Evolutionary conservation across 2,888 invertebrate genomes (phyloP).

Genomic region (Orthonevra nobilis): DNA sequence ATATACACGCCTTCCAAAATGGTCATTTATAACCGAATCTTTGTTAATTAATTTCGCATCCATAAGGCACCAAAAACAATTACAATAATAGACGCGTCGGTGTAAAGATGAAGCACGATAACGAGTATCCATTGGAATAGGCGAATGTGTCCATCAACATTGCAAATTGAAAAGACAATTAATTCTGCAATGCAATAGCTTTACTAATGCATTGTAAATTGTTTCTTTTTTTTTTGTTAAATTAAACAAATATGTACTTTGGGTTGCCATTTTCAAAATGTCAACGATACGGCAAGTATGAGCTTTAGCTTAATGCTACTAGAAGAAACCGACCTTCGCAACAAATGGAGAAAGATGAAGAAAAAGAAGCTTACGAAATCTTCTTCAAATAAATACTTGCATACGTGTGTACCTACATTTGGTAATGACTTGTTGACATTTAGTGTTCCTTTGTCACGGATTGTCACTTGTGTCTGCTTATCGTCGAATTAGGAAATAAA

Average conservation of each 20-base stretch:
- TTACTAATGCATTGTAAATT: background rate
- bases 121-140: too few species aligned
- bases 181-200: background rate
- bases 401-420: too few species aligned
- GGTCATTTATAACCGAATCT: too few species aligned
- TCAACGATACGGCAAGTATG: background rate
- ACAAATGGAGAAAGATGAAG: constrained; percentile 1
- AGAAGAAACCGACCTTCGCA: background rate
- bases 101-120: too few species aligned
- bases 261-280: constrained; percentile 1
- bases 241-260: background rate
- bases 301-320: background rate
- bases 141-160: background rate
- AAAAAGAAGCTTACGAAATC: background rate
- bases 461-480: too few species aligned
- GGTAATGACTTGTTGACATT: constrained; percentile 5
- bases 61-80: too few species aligned
- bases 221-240: background rate
- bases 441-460: background rate
- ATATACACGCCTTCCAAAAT: too few species aligned
- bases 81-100: too few species aligned
- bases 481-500: background rate
- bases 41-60: too few species aligned
- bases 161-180: background rate
- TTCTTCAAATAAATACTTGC: background rate